phyloP scores from a whole-genome alignment of 2,113 vertebrate genomes.

The Pluvianellus socialis region DNA sequence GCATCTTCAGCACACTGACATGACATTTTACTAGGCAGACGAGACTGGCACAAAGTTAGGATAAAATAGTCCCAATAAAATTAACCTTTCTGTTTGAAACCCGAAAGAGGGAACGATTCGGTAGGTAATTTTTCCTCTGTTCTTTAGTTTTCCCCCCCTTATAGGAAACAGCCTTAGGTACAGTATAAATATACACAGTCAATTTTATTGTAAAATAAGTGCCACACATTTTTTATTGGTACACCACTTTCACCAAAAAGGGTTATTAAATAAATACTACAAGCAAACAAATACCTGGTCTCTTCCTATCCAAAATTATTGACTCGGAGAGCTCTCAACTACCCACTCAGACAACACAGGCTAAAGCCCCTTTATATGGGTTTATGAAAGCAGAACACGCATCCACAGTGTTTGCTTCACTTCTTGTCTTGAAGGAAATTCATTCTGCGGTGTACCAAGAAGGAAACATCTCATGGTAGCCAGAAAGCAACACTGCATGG shows the following conservation, averaged over 20 bases:
- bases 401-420: not conserved
- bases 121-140: not conserved
- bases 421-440: not conserved
- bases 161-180: not conserved
- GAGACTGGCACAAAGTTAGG: not conserved
- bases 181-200: slow-evolving; percentile 10
- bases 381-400: not conserved
- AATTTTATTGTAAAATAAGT: slow-evolving; percentile 41
- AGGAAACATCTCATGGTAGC: not conserved
- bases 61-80: not conserved
- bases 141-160: not conserved
- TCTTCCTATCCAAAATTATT: not conserved
- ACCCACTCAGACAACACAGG: not conserved
- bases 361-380: not conserved
- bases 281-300: not conserved
- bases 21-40: not conserved
- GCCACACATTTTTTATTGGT: not conserved
- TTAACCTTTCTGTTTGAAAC: not conserved
- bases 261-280: not conserved
- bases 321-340: rapidly evolving
- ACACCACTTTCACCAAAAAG: not conserved
- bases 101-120: not conserved
- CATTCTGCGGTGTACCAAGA: not conserved
- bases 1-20: not conserved
- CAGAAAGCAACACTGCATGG: not conserved